Evolutionary conservation across 2,797 vertebrate genomes (phyloP).

Genomic region (Orestias chungarensis): DNA sequence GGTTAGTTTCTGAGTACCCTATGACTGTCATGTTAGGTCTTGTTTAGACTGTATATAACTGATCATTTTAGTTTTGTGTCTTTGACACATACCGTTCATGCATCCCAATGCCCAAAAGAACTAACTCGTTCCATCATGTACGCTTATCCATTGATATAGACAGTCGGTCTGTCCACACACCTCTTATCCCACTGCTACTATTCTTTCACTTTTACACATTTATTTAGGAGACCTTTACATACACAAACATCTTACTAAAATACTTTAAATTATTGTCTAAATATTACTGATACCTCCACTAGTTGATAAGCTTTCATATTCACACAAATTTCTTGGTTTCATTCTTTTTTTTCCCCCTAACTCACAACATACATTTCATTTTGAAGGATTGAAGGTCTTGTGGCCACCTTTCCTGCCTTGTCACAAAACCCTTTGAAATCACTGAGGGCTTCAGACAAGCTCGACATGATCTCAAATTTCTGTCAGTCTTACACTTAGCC

Average conservation of each 20-base stretch:
- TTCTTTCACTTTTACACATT: constrained; percentile 14
- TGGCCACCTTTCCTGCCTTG: constrained; percentile 9
- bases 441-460: constrained; percentile 40
- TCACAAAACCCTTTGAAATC: constrained; percentile 43
- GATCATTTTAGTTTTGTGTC: constrained; percentile 14
- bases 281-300: neutral
- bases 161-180: constrained; percentile 30
- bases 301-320: neutral
- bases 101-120: constrained; percentile 20
- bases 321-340: neutral
- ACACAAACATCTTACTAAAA: neutral
- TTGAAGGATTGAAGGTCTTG: too few relatives aligned
- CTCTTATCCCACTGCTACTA: constrained; percentile 36
- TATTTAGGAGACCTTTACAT: neutral
- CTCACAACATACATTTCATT: too few relatives aligned
- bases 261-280: neutral
- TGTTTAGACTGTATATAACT: constrained; percentile 19
- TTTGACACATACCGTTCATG: constrained; percentile 34
- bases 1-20: neutral
- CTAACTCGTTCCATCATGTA: constrained; percentile 38
- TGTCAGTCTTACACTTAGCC: constrained; percentile 54
- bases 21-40: too few relatives aligned
- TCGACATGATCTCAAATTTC: constrained; percentile 40
- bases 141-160: constrained; percentile 30
- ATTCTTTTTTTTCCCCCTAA: neutral